Percentiles rank a stretch among this genome's conserved stretches.
phyloP scores from a whole-genome alignment of 2,113 vertebrate species.

The Pycnonotus jocosus region DNA sequence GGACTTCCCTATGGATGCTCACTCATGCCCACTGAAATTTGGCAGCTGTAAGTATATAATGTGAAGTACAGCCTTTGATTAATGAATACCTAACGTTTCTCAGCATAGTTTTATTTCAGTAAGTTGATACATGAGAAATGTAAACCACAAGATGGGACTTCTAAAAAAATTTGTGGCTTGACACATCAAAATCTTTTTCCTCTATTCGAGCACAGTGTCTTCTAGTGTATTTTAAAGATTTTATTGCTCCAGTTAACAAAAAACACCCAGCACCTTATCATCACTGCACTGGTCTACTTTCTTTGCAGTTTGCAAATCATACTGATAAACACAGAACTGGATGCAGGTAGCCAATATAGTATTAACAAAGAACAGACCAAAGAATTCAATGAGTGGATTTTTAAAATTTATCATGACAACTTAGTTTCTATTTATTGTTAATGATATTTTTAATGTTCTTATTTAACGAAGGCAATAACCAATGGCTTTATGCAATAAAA shows the following conservation, averaged over 20 bases:
- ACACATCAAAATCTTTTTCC: neutral
- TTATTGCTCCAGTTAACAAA: neutral
- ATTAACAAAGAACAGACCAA: neutral
- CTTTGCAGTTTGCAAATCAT: neutral
- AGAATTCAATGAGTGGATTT: neutral
- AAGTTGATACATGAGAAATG: neutral
- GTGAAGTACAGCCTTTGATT: neutral
- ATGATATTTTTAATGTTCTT: neutral
- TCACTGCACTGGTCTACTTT: neutral
- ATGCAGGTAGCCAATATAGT: neutral
- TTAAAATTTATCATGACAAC: neutral
- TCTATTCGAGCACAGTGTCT: neutral
- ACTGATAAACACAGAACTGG: neutral
- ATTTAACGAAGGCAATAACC: neutral
- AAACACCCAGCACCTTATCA: neutral
- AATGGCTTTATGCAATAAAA: neutral
- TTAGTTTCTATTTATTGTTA: neutral
- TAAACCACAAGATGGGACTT: neutral
- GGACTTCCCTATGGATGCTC: slow-evolving; percentile 98
- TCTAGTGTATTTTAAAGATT: neutral
- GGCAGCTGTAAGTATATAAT: slow-evolving; percentile 94
- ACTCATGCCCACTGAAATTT: slow-evolving; percentile 97
- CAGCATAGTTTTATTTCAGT: neutral
- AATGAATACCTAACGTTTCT: neutral
- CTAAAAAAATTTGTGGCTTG: neutral